Conservation (phyloP, 2,797 vertebrate species). For the Valencia hispanica region DNA sequence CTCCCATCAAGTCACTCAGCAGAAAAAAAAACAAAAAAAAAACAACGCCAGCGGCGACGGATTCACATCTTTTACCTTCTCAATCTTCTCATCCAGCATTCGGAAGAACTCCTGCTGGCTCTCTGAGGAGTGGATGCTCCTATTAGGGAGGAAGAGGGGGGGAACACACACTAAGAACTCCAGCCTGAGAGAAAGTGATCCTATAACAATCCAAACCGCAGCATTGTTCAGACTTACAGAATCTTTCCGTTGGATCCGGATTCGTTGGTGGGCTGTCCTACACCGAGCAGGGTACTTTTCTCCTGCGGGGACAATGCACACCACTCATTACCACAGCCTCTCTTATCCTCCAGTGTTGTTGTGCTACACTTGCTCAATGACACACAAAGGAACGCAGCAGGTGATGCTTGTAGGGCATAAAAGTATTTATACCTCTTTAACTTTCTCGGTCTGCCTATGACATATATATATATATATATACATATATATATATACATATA, state of each 20-base stretch:
- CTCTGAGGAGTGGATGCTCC: conserved; percentile 98
- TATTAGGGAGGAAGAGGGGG: conserved; percentile 10
- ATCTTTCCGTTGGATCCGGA: conserved; percentile 78
- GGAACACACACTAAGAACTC: not conserved
- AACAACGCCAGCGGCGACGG: not conserved
- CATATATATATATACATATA: too few species aligned
- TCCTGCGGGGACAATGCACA: conserved; percentile 83
- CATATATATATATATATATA: too few species aligned
- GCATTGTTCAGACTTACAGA: conserved; percentile 67
- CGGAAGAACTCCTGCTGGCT: conserved; percentile 99
- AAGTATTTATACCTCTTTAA: not conserved
- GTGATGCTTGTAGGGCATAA: not conserved
- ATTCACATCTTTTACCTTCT: conserved; percentile 84
- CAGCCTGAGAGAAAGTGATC: too few species aligned
- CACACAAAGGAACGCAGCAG: not conserved
- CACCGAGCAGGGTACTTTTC: conserved; percentile 91
- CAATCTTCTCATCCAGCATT: conserved; percentile 99
- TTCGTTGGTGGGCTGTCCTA: conserved; percentile 68
- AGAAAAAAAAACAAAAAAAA: too few species aligned
- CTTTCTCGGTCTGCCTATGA: too few species aligned
- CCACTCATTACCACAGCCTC: not conserved
- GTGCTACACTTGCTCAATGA: not conserved
- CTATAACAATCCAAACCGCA: not conserved
- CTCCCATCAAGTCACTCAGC: conserved; percentile 33
- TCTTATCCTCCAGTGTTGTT: too few species aligned